These are phyloP conservation scores for Gymnoscopelus braueri DNA, from an alignment of 2,797 vertebrate species.

Conservation along the genomic window DNA sequence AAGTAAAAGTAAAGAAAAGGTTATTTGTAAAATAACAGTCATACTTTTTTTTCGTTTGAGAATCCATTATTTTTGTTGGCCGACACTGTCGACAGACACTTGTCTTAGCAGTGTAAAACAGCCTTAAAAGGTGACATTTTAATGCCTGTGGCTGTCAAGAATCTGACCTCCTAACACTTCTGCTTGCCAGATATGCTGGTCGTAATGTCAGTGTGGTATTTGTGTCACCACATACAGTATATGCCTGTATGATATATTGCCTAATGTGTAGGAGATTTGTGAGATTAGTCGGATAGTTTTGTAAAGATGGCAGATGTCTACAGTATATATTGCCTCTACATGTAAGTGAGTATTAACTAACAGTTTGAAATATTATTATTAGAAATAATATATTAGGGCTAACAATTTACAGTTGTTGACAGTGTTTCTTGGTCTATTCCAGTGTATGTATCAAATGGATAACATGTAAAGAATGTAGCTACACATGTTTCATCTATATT, in stretches of 20 bases:
- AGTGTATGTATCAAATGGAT: slow-evolving; percentile 4
- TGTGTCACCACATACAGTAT: slow-evolving; percentile 10
- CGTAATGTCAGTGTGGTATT: slow-evolving; percentile 29
- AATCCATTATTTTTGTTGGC: too few relatives aligned
- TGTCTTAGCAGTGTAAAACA: too few relatives aligned
- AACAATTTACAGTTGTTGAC: slow-evolving; percentile 29
- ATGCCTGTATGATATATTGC: slow-evolving; percentile 10
- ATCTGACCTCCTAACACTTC: background rate
- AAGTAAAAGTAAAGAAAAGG: too few relatives aligned
- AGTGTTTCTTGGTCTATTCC: slow-evolving; percentile 35
- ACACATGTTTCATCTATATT: slow-evolving; percentile 45
- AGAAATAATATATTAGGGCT: background rate
- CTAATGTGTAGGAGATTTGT: too few relatives aligned
- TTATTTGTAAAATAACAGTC: too few relatives aligned
- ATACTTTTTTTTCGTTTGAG: too few relatives aligned
- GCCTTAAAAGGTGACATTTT: too few relatives aligned
- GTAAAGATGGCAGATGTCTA: too few relatives aligned
- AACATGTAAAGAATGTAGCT: slow-evolving; percentile 24
- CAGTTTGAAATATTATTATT: background rate
- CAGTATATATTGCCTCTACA: too few relatives aligned
- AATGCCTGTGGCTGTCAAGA: background rate
- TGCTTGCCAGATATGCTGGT: background rate
- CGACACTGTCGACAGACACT: too few relatives aligned
- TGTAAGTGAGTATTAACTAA: background rate
- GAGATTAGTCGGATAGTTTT: too few relatives aligned